Evolutionary conservation across 2,797 vertebrate species (phyloP).

Genomic region (Amphiprion clarkii): DNA sequence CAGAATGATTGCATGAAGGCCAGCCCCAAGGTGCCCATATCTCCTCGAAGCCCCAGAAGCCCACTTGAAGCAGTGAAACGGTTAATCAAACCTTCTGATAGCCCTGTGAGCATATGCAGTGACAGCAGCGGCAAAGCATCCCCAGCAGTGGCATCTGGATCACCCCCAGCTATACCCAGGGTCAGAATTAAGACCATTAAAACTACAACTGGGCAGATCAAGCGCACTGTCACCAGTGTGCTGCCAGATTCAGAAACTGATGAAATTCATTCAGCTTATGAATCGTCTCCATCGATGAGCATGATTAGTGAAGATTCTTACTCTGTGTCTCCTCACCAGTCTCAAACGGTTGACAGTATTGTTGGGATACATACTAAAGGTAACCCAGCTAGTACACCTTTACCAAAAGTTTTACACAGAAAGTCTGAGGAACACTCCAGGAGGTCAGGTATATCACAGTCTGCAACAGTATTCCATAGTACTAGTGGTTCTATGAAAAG

Average conservation of each 20-base stretch:
- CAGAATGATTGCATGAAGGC: slow-evolving; percentile 86
- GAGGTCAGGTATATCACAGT: slow-evolving; percentile 46
- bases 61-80: slow-evolving; percentile 92
- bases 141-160: slow-evolving; percentile 90
- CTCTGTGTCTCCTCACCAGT: slow-evolving; percentile 70
- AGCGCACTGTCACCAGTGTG: slow-evolving; percentile 94
- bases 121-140: slow-evolving; percentile 94
- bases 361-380: slow-evolving; percentile 71
- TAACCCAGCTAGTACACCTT: slow-evolving; percentile 24
- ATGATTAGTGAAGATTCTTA: slow-evolving; percentile 85
- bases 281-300: slow-evolving; percentile 88
- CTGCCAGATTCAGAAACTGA: slow-evolving; percentile 92
- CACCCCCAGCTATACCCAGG: slow-evolving; percentile 94
- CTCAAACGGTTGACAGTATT: slow-evolving; percentile 68
- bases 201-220: slow-evolving; percentile 95
- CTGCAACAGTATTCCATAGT: slow-evolving; percentile 71
- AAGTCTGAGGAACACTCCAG: slow-evolving; percentile 74
- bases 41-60: slow-evolving; percentile 94
- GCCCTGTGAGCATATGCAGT: slow-evolving; percentile 93
- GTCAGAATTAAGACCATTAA: slow-evolving; percentile 99
- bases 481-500: slow-evolving; percentile 70
- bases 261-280: slow-evolving; percentile 90
- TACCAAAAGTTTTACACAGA: slow-evolving; percentile 64
- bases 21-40: slow-evolving; percentile 92
- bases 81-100: slow-evolving; percentile 90